Percentiles rank a stretch among this genome's conserved stretches.
Evolutionary conservation across 2,888 invertebrate genomes (phyloP).

Genomic region (Seladonia tumulorum): DNA sequence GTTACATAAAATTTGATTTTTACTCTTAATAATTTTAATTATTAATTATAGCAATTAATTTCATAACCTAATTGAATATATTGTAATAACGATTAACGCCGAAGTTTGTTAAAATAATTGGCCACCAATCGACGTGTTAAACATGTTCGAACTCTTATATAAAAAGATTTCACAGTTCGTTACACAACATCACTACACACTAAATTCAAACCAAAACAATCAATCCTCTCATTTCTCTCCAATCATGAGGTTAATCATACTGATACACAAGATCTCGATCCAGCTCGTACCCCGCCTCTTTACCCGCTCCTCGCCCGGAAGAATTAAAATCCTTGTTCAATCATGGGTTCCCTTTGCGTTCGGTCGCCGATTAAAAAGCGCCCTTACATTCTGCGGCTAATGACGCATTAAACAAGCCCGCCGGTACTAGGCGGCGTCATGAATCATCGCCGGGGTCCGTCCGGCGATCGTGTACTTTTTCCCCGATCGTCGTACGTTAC

Average conservation of each 20-base stretch:
- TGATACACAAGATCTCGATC: background rate
- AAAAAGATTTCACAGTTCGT: background rate
- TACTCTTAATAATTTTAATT: no score
- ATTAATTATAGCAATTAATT: no score
- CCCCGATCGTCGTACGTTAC: constrained; percentile 51
- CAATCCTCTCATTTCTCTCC: background rate
- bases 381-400: constrained; percentile 35
- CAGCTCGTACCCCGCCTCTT: background rate
- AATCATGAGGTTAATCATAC: background rate
- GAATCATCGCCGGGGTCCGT: constrained; percentile 40
- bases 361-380: constrained; percentile 30
- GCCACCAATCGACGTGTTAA: background rate
- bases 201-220: background rate
- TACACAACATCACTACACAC: background rate
- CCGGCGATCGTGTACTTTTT: constrained; percentile 27
- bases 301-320: background rate
- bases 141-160: background rate
- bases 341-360: constrained; percentile 13
- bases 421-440: constrained; percentile 31
- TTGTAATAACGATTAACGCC: background rate
- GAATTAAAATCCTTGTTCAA: constrained; percentile 10
- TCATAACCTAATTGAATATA: no score
- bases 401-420: constrained; percentile 38
- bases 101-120: background rate
- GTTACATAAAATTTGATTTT: no score